These are phyloP conservation scores for Lordiphosa andalusiaca DNA, from an alignment of 2,888 invertebrate species.

Conservation along the genomic window DNA sequence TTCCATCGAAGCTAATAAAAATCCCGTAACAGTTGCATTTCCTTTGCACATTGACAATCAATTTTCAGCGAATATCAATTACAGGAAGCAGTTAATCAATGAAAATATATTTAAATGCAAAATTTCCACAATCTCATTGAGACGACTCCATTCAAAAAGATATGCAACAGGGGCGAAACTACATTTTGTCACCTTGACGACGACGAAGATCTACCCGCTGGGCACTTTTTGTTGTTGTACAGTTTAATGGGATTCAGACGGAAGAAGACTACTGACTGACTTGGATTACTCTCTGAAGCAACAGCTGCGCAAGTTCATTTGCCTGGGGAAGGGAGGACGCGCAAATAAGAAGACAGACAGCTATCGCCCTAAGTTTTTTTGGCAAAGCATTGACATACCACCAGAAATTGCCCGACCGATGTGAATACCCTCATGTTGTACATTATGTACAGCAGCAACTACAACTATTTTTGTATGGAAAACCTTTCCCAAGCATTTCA, in stretches of 20 bases:
- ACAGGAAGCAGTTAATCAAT: constrained; percentile 62
- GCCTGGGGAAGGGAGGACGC: constrained; percentile 19
- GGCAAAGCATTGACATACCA: constrained; percentile 46
- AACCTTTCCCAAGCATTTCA: constrained; percentile 64
- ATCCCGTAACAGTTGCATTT: too few species aligned
- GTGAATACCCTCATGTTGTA: constrained; percentile 8
- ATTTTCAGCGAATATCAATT: constrained; percentile 45
- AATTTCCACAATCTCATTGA: constrained; percentile 44
- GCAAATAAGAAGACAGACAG: constrained; percentile 18
- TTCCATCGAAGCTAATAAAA: too few species aligned
- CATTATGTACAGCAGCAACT: constrained; percentile 6
- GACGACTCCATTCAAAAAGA: constrained; percentile 3
- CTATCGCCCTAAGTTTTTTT: constrained; percentile 50
- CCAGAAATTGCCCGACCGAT: constrained; percentile 38
- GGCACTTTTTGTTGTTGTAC: constrained; percentile 12
- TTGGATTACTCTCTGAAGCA: constrained; percentile 27
- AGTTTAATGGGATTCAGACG: constrained; percentile 10
- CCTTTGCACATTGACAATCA: constrained; percentile 5
- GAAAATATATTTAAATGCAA: constrained; percentile 48
- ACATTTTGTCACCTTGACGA: constrained; percentile 57
- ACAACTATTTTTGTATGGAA: constrained; percentile 31
- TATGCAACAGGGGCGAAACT: constrained; percentile 22
- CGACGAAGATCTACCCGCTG: constrained; percentile 28
- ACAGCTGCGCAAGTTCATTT: constrained; percentile 63
- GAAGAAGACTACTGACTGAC: constrained; percentile 18